These are phyloP conservation scores for Chelon auratus DNA, from an alignment of 2,797 vertebrate species.

Conservation along the genomic window DNA sequence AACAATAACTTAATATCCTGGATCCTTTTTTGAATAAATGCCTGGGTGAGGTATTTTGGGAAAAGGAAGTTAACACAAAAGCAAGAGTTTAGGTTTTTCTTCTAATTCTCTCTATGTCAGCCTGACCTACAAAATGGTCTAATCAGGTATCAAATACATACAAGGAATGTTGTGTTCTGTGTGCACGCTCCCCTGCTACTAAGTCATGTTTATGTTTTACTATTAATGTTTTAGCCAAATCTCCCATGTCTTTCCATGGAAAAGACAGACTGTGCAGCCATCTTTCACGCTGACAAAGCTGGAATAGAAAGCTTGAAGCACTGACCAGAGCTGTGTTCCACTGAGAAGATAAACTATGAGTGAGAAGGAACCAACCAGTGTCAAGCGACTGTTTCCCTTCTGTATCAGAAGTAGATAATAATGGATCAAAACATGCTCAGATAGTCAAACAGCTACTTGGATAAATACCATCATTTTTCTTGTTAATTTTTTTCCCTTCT, in stretches of 20 bases:
- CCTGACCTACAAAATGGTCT: constrained; percentile 38
- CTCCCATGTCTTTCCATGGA: constrained; percentile 23
- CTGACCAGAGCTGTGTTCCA: constrained; percentile 30
- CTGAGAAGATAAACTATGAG: constrained; percentile 11
- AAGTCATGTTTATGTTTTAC: constrained; percentile 42
- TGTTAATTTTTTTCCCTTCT: constrained; percentile 12
- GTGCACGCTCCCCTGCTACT: constrained; percentile 25
- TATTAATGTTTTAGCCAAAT: constrained; percentile 41
- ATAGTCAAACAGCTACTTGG: constrained; percentile 24
- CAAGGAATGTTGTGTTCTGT: constrained; percentile 17
- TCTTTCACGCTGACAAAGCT: constrained; percentile 56
- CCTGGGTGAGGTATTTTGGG: neutral
- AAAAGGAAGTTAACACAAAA: neutral
- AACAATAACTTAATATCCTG: constrained; percentile 8
- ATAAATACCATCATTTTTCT: constrained; percentile 14
- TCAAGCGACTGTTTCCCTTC: neutral
- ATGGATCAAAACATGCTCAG: constrained; percentile 16
- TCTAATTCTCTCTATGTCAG: constrained; percentile 19
- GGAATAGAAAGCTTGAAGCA: constrained; percentile 44
- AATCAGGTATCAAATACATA: constrained; percentile 36
- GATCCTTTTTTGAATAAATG: constrained; percentile 26
- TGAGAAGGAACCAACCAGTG: constrained; percentile 10
- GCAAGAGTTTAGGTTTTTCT: constrained; percentile 3
- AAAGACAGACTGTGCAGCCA: constrained; percentile 17
- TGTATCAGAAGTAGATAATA: constrained; percentile 33